A percentile compares a stretch with the other conserved stretches of the same genome.
Conservation (phyloP, 2,113 vertebrate species). For the Ciconia maguari region DNA sequence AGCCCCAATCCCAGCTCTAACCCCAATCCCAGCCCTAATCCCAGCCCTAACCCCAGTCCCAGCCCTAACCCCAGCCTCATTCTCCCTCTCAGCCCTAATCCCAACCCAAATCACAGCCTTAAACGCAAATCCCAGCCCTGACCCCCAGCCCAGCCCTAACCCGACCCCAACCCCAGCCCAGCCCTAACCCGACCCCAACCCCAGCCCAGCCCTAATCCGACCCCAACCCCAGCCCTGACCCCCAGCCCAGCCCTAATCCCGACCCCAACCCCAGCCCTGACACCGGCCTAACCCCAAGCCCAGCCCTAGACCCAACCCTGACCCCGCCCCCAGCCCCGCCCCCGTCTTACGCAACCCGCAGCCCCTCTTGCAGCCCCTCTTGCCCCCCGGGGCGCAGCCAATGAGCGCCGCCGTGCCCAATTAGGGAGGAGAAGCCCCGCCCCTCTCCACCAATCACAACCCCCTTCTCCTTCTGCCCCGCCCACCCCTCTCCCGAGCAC, state of each 20-base stretch:
- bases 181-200: not conserved
- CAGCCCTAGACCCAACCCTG: not conserved
- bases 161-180: not conserved
- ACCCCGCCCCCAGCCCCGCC: too few species aligned
- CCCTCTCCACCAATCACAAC: not conserved
- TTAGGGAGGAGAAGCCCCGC: not conserved
- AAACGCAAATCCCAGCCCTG: too few species aligned
- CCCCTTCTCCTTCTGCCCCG: too few species aligned
- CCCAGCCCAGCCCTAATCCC: not conserved
- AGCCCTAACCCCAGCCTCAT: too few species aligned
- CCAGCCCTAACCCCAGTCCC: too few species aligned
- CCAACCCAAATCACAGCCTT: not conserved
- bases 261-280: fast-evolving
- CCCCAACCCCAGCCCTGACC: not conserved
- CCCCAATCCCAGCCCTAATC: too few species aligned
- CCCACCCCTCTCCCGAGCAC: not conserved
- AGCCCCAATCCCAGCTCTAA: not conserved
- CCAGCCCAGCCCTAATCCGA: too few species aligned
- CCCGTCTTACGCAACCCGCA: not conserved
- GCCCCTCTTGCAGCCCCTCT: not conserved
- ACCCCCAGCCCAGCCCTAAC: too few species aligned
- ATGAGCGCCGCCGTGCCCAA: not conserved
- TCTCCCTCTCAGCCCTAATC: too few species aligned
- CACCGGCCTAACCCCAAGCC: not conserved
- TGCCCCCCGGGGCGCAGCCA: not conserved